Percentiles rank a stretch among this genome's conserved stretches.
phyloP scores from a whole-genome alignment of 2,797 vertebrate genomes.

The Lates japonicus region DNA sequence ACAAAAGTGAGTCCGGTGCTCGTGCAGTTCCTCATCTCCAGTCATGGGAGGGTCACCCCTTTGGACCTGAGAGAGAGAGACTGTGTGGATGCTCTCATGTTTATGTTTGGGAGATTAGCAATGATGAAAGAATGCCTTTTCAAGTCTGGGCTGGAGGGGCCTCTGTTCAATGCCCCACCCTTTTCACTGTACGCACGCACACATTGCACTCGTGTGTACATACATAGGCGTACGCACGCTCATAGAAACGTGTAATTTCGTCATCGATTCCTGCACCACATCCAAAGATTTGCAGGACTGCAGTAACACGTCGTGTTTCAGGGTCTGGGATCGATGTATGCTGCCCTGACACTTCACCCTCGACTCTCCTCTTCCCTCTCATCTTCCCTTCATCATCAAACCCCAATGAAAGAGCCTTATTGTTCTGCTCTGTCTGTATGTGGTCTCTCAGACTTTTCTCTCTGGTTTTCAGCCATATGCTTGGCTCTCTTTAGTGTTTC shows the following conservation, averaged over 20 bases:
- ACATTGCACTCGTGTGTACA: constrained; percentile 17
- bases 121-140: constrained; percentile 90
- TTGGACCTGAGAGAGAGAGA: constrained; percentile 66
- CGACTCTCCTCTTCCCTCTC: constrained; percentile 59
- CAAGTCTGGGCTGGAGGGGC: constrained; percentile 84
- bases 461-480: constrained; percentile 60
- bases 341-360: constrained; percentile 46
- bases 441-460: constrained; percentile 45
- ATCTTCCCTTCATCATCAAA: constrained; percentile 50
- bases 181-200: constrained; percentile 59
- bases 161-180: constrained; percentile 81
- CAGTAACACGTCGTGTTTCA: constrained; percentile 20
- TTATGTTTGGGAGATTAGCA: constrained; percentile 90
- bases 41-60: constrained; percentile 80
- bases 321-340: constrained; percentile 19
- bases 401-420: constrained; percentile 65
- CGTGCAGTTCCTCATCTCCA: constrained; percentile 72
- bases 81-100: constrained; percentile 84
- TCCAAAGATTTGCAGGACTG: constrained; percentile 39
- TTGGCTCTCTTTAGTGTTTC: constrained; percentile 47
- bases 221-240: not conserved
- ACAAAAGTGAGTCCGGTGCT: constrained; percentile 57
- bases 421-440: constrained; percentile 61
- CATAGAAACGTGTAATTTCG: constrained; percentile 8
- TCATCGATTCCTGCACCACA: constrained; percentile 40